Conservation (phyloP, 2,888 invertebrate genomes). For the Harmothoe impar region DNA sequence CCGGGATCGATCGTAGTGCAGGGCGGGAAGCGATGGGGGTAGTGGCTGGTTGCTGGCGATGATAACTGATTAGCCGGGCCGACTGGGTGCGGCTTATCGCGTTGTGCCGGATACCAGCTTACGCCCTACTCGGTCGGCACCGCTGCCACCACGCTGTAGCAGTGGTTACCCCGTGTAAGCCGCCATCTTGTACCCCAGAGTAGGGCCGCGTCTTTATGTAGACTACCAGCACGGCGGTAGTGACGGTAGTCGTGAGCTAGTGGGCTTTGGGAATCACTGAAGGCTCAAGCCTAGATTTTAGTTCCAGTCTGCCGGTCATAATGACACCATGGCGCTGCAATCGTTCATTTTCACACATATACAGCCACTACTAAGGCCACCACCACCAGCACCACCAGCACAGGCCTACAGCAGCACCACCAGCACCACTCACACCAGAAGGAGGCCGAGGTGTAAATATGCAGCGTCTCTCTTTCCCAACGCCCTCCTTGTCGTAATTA, state of each 20-base stretch:
- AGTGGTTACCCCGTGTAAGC: too few relatives aligned
- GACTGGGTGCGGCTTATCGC: slow-evolving; percentile 23
- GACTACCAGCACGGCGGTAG: too few relatives aligned
- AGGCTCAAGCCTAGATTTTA: too few relatives aligned
- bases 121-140: slow-evolving; percentile 4
- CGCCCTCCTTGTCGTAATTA: slow-evolving; percentile 45
- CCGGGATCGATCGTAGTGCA: slow-evolving; percentile 29
- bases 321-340: too few relatives aligned
- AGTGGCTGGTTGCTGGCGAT: slow-evolving; percentile 12
- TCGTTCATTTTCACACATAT: too few relatives aligned
- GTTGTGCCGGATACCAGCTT: slow-evolving; percentile 23
- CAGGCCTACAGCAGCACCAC: not conserved
- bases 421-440: not conserved
- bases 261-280: too few relatives aligned
- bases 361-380: too few relatives aligned
- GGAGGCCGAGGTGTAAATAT: slow-evolving; percentile 5
- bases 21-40: not conserved
- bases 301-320: too few relatives aligned
- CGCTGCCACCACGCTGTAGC: not conserved
- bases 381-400: not conserved
- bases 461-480: slow-evolving; percentile 34
- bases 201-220: too few relatives aligned
- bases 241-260: too few relatives aligned
- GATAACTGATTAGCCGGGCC: slow-evolving; percentile 10
- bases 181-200: too few relatives aligned